Evolutionary conservation across 2,888 invertebrate genomes (phyloP).

Genomic region (Heterodera filipjevi): DNA sequence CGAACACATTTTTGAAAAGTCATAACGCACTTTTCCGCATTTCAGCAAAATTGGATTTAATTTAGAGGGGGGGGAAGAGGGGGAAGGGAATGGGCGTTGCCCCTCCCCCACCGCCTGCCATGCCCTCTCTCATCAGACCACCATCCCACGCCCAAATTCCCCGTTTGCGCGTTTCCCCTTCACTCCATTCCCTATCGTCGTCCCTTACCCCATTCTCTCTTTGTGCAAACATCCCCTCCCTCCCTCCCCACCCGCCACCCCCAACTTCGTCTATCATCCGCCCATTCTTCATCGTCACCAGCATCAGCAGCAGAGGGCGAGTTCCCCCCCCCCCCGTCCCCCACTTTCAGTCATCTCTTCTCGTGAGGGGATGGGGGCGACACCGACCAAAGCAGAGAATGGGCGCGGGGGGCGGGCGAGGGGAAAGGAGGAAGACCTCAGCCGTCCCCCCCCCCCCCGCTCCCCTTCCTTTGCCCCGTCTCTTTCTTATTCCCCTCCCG

Average conservation of each 20-base stretch:
- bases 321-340: background rate
- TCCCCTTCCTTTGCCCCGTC: background rate
- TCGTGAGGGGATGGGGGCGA: constrained; percentile 10
- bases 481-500: background rate
- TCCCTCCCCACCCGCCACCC: background rate
- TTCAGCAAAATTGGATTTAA: background rate
- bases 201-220: background rate
- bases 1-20: too few relatives aligned
- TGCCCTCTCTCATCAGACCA: background rate
- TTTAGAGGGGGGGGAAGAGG: background rate
- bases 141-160: background rate
- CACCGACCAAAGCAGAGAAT: background rate
- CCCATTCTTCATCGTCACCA: constrained; percentile 3
- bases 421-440: background rate
- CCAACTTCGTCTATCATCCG: constrained; percentile 1
- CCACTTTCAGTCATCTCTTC: background rate
- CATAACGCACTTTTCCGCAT: background rate
- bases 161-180: background rate
- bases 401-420: background rate
- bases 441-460: background rate
- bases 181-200: background rate
- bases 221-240: background rate
- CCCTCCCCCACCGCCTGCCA: background rate
- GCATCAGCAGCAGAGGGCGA: constrained; percentile 1
- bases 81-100: background rate